phyloP scores from a whole-genome alignment of 2,888 invertebrate species.

The Melinaea menophilus region DNA sequence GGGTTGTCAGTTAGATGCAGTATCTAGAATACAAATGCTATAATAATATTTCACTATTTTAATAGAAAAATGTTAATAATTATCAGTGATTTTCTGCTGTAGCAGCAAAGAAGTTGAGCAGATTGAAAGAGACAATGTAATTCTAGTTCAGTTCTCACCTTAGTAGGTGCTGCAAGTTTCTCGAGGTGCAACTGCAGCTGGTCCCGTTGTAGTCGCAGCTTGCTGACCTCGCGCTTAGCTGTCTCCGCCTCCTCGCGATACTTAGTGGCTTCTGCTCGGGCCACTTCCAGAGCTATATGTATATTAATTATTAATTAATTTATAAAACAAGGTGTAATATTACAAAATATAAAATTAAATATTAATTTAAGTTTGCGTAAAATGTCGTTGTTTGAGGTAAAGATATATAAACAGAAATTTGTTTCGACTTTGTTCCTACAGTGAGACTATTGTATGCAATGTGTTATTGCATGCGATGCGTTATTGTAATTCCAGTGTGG shows the following conservation, averaged over 20 bases:
- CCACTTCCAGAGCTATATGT: slow-evolving; percentile 50
- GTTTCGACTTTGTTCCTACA: no score
- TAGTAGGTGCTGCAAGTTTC: slow-evolving; percentile 46
- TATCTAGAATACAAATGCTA: slow-evolving; percentile 50
- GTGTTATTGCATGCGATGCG: no score
- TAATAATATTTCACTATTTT: slow-evolving; percentile 2
- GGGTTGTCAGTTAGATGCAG: slow-evolving; percentile 87
- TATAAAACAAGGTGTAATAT: not conserved
- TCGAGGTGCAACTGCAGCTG: slow-evolving; percentile 83
- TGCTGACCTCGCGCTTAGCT: slow-evolving; percentile 68
- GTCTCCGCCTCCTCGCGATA: slow-evolving; percentile 79
- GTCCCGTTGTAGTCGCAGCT: slow-evolving; percentile 76
- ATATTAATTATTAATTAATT: not conserved
- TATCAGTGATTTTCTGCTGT: no score
- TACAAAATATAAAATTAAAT: not conserved
- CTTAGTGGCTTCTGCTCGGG: slow-evolving; percentile 75
- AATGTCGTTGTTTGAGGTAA: no score
- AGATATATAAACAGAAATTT: no score
- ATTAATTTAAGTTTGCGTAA: no score
- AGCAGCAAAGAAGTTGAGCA: not conserved
- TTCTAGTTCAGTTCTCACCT: slow-evolving; percentile 39
- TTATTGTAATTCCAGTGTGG: no score
- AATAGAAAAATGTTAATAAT: not conserved
- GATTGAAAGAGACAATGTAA: not conserved
- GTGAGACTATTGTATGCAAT: no score